A percentile compares a stretch with the other conserved stretches of the same genome.
Conservation (phyloP, 37 sponge, comb jelly and placozoan species). For the Petrosia ficiformis region DNA sequence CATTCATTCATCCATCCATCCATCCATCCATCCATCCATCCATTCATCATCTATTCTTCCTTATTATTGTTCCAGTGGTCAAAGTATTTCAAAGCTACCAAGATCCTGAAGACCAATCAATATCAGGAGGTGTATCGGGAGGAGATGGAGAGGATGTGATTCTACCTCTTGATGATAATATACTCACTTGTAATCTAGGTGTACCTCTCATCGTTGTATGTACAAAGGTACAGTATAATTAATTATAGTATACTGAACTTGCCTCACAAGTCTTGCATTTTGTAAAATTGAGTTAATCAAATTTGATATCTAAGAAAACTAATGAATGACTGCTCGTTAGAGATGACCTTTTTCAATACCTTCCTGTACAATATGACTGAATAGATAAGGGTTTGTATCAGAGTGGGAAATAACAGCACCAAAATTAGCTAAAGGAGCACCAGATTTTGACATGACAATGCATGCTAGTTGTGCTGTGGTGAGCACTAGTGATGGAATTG, state of each 20-base stretch:
- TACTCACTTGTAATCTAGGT: slow-evolving; percentile 86
- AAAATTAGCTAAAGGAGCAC: too few relatives aligned
- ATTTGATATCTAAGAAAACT: background rate
- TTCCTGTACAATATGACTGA: too few relatives aligned
- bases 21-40: slow-evolving; percentile 12
- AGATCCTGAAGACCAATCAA: slow-evolving; percentile 5
- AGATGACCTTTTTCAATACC: too few relatives aligned
- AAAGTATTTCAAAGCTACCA: background rate
- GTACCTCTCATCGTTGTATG: slow-evolving; percentile 91
- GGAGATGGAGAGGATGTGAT: slow-evolving; percentile 57
- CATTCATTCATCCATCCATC: slow-evolving; percentile 1
- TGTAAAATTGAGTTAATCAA: too few relatives aligned
- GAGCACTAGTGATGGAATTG: too few relatives aligned
- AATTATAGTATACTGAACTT: background rate
- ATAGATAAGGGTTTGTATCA: too few relatives aligned
- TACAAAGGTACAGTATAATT: slow-evolving; percentile 69
- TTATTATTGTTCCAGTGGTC: slow-evolving; percentile 59
- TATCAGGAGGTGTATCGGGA: slow-evolving; percentile 22
- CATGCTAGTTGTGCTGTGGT: too few relatives aligned
- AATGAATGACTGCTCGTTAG: background rate
- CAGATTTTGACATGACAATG: too few relatives aligned
- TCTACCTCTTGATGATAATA: slow-evolving; percentile 85
- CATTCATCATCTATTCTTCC: background rate
- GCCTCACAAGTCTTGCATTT: background rate
- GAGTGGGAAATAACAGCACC: too few relatives aligned